phyloP scores from a whole-genome alignment of 2,888 invertebrate genomes.

The Dryobotodes eremita region DNA sequence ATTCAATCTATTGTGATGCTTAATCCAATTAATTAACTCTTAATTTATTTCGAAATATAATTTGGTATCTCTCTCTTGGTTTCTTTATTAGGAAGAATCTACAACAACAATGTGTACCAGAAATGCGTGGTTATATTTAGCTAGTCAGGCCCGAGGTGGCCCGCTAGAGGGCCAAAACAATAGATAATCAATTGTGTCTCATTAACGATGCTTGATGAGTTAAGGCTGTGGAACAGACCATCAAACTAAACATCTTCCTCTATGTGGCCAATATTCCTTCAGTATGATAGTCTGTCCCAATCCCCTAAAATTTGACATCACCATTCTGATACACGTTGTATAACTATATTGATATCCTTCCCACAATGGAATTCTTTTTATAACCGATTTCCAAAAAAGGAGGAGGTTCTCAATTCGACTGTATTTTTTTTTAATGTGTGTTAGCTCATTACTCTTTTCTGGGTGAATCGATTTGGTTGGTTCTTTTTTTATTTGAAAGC shows the following conservation, averaged over 20 bases:
- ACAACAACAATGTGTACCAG: neutral
- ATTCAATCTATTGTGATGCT: slow-evolving; percentile 10
- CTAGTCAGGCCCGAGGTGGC: no score
- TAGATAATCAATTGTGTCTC: no score
- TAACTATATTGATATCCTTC: neutral
- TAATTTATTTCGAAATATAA: neutral
- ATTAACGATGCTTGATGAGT: no score
- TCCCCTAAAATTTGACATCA: neutral
- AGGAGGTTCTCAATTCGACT: no score
- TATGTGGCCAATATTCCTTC: neutral
- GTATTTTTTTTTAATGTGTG: no score
- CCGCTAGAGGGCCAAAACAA: no score
- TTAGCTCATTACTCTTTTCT: no score
- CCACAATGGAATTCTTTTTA: neutral
- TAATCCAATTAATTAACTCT: slow-evolving; percentile 7
- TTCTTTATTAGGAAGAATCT: neutral
- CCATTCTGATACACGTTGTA: neutral
- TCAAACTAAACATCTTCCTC: neutral
- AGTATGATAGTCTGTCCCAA: neutral
- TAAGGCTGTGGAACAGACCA: neutral
- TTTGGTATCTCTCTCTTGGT: neutral
- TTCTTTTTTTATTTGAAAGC: no score
- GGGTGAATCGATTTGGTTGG: no score
- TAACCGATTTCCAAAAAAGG: no score
- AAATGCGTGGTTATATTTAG: neutral